Evolutionary conservation across 2,888 invertebrate genomes (phyloP), one percentile per base, ranked within the genome.

Genomic region (Aelia acuminata): DNA sequence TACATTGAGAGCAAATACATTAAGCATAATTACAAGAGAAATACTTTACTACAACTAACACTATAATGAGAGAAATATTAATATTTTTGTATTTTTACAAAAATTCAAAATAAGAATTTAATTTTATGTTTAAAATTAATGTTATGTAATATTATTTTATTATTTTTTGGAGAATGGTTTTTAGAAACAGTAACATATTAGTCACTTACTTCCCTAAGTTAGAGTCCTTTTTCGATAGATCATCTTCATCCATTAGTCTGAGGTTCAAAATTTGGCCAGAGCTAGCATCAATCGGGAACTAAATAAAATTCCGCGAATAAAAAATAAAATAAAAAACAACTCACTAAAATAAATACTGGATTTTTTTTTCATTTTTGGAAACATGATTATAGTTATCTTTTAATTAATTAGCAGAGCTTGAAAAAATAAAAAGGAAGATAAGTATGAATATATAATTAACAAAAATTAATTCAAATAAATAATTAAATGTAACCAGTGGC

Each of bases 181-280:
- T 39, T 47, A 35, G 57, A 86, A 86, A 63, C 87, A 63, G 57
- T 47, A 31, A 70, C 57, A 18, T 22, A 63, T 49, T 47, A 85
- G 57, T 70, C 86, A 90, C 90, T 91, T 91, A 97, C 96, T 96
- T 96, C 93, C 98, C 98, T 91, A 98, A 94, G 91, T 94, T 95
- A 93, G 98, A 98, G 93, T 98, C 97, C 91, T 95, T 94, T 92
- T 95, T 95, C 91, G 95, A 94, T 50, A 87, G 75, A 91, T 97
- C 96, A 93, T 98, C 98, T 93, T 96, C 95, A 94, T 98, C 98
- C 94, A 95, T 95, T 91, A 98, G 93, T 92, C 95, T 95, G 91
- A 98, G 93, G 91, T 95, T 94, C 93, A 96, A 93, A 92, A 94
- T 94, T 93, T 96, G 96, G 91, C 96, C 96, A 93, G 95, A 86